Conservation (phyloP, 2,797 vertebrate species). For the Pteropus rufus region DNA sequence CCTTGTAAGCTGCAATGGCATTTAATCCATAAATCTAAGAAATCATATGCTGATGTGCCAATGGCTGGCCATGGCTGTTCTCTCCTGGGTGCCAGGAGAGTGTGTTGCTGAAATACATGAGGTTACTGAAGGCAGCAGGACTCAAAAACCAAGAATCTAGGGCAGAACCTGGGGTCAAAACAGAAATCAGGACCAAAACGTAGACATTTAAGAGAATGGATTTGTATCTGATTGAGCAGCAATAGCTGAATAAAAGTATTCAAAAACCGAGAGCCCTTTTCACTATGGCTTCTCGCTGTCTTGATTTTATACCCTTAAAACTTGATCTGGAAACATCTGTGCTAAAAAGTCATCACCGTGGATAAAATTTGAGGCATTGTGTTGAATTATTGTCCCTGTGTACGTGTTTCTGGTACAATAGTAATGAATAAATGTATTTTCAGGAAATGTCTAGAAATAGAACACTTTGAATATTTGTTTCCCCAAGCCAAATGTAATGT, state of each 20-base stretch:
- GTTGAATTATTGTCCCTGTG: not conserved
- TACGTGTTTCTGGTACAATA: not conserved
- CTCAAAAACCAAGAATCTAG: not conserved
- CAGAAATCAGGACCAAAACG: not conserved
- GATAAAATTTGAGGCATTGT: conserved; percentile 9
- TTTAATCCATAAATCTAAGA: not conserved
- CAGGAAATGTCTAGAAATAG: conserved; percentile 46
- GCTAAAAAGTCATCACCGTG: conserved; percentile 14
- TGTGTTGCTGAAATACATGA: not conserved
- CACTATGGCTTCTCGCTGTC: not conserved
- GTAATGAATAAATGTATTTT: not conserved
- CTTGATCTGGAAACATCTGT: conserved; percentile 40
- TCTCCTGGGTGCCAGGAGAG: not conserved
- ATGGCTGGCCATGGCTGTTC: not conserved
- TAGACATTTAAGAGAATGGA: not conserved
- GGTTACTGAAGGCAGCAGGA: not conserved
- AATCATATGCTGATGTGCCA: not conserved
- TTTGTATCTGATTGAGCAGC: not conserved
- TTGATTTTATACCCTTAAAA: conserved; percentile 5
- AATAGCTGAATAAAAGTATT: not conserved
- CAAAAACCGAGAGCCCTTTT: not conserved
- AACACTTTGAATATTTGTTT: conserved; percentile 40
- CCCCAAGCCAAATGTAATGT: not conserved
- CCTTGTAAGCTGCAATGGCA: not conserved
- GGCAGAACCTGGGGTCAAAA: not conserved